Evolutionary conservation across 2,888 invertebrate genomes (phyloP).

Genomic region (Melitaea athalia): DNA sequence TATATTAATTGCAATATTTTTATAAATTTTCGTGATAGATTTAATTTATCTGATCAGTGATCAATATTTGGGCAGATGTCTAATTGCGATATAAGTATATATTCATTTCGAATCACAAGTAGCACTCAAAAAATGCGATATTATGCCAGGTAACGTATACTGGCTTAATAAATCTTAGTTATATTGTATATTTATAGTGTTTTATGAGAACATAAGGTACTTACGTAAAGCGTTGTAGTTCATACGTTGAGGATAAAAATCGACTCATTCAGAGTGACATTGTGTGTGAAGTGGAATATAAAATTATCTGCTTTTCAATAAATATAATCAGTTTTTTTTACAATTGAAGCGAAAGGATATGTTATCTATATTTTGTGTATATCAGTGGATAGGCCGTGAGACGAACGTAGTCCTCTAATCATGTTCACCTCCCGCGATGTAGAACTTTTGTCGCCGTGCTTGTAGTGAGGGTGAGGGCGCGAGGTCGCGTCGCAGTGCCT

Average conservation of each 20-base stretch:
- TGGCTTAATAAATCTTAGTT: constrained; percentile 22
- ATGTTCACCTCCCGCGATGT: constrained; percentile 46
- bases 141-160: constrained; percentile 8
- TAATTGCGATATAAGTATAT: constrained; percentile 16
- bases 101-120: constrained; percentile 15
- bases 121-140: constrained; percentile 13
- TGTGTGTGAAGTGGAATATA: constrained; percentile 30
- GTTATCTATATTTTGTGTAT: constrained; percentile 70
- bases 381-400: constrained; percentile 62
- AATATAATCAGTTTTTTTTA: constrained; percentile 69
- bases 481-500: constrained; percentile 48
- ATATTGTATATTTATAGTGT: constrained; percentile 43
- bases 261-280: constrained; percentile 23
- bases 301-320: constrained; percentile 65
- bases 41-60: constrained; percentile 55
- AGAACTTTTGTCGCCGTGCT: constrained; percentile 48
- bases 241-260: constrained; percentile 52
- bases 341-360: constrained; percentile 37
- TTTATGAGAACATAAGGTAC: constrained; percentile 63
- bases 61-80: constrained; percentile 47
- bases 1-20: constrained; percentile 64
- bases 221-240: constrained; percentile 55
- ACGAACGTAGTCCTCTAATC: constrained; percentile 55
- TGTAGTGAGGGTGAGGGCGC: constrained; percentile 44
- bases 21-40: constrained; percentile 58